A percentile compares a stretch with the other conserved stretches of the same genome.
These are phyloP conservation scores for Propsilocerus akamusi DNA, from an alignment of 1,140 invertebrate genomes.

Conservation along the genomic window DNA sequence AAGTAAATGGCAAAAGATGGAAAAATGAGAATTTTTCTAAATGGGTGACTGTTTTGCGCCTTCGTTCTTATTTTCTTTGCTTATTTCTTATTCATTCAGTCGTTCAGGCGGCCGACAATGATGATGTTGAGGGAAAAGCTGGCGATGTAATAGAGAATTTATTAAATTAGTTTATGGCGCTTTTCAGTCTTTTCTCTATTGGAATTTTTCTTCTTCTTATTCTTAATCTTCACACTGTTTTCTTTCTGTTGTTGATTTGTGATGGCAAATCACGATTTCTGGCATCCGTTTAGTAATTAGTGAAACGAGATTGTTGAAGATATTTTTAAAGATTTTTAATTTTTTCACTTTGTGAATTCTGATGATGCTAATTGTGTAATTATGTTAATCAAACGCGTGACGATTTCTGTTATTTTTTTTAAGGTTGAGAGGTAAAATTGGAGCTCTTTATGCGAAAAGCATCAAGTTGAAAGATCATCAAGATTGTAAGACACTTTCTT, in stretches of 20 bases:
- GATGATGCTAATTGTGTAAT: slow-evolving; percentile 1
- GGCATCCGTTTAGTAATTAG: too few species aligned
- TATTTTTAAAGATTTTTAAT: neutral
- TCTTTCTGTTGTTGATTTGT: neutral
- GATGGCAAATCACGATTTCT: too few species aligned
- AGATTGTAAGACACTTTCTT: too few species aligned
- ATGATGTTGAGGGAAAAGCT: neutral
- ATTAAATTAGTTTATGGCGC: slow-evolving; percentile 3
- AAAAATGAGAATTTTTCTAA: neutral
- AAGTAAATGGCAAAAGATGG: neutral
- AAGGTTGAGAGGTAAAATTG: too few species aligned
- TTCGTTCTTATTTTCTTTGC: too few species aligned
- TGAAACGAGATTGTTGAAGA: neutral
- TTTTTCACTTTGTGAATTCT: neutral
- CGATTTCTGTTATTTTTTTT: neutral
- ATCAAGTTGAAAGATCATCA: neutral
- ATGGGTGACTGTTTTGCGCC: too few species aligned
- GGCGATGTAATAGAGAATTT: neutral
- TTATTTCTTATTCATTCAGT: too few species aligned
- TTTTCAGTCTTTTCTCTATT: neutral
- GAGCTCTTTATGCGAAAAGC: neutral
- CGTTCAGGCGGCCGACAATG: neutral
- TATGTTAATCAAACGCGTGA: slow-evolving; percentile 2
- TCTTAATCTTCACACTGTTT: neutral
- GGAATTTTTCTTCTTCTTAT: neutral